phyloP scores from a whole-genome alignment of 2,888 invertebrate genomes.

The Oscheius sp. region DNA sequence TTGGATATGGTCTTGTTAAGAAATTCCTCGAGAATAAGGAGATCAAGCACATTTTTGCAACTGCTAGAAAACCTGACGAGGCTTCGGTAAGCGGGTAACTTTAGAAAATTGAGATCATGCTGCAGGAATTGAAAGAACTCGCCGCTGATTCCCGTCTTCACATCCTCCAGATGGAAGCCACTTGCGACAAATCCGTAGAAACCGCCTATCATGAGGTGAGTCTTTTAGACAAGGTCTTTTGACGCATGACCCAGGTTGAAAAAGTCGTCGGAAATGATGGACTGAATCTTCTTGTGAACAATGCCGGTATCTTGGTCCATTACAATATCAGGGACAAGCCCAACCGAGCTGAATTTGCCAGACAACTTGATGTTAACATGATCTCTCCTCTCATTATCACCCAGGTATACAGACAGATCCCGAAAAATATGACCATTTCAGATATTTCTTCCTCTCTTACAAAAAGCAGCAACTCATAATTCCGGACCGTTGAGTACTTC shows the following conservation, averaged over 20 bases:
- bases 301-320: slow-evolving; percentile 28
- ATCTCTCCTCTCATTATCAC: slow-evolving; percentile 42
- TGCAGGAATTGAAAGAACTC: slow-evolving; percentile 41
- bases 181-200: slow-evolving; percentile 40
- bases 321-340: slow-evolving; percentile 17
- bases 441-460: slow-evolving; percentile 46
- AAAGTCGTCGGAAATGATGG: slow-evolving; percentile 49
- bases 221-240: background rate
- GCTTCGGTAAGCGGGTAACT: slow-evolving; percentile 2
- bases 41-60: slow-evolving; percentile 27
- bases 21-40: slow-evolving; percentile 32
- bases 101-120: background rate
- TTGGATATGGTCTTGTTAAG: slow-evolving; percentile 33
- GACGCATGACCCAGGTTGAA: slow-evolving; percentile 12
- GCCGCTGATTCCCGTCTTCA: slow-evolving; percentile 32
- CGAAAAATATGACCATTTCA: slow-evolving; percentile 1
- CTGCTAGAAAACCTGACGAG: slow-evolving; percentile 32
- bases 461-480: slow-evolving; percentile 31
- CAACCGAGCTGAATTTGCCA: slow-evolving; percentile 78
- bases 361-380: slow-evolving; percentile 83
- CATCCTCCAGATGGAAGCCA: slow-evolving; percentile 45
- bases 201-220: slow-evolving; percentile 25
- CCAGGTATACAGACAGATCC: slow-evolving; percentile 30
- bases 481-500: slow-evolving; percentile 30
- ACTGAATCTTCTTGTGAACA: slow-evolving; percentile 41